Percentiles rank a stretch among this genome's conserved stretches.
Conservation (phyloP, 1,140 invertebrate genomes). For the Chironomus tepperi region DNA sequence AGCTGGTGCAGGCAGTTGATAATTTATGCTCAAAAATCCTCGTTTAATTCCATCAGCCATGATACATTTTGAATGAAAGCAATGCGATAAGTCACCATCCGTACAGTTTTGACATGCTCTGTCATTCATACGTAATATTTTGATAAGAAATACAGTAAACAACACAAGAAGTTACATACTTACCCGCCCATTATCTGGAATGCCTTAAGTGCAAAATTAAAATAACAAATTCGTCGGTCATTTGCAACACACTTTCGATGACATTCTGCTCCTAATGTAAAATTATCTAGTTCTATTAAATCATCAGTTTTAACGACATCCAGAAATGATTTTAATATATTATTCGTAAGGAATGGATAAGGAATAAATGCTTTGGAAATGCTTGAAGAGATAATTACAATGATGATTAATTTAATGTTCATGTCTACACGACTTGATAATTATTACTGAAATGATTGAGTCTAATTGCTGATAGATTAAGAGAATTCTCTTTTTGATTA, state of each 20-base stretch:
- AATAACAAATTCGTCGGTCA: slow-evolving; percentile 38
- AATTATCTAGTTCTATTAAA: background rate
- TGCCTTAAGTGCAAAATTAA: slow-evolving; percentile 42
- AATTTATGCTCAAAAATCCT: slow-evolving; percentile 47
- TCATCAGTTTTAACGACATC: background rate
- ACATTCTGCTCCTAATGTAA: slow-evolving; percentile 26
- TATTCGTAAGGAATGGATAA: background rate
- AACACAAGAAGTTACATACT: slow-evolving; percentile 25
- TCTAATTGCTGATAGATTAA: background rate
- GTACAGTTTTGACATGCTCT: background rate
- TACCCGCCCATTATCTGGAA: slow-evolving; percentile 41
- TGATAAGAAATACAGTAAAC: background rate
- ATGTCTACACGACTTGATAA: background rate
- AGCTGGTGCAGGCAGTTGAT: slow-evolving; percentile 49
- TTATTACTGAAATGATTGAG: background rate
- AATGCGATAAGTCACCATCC: slow-evolving; percentile 32
- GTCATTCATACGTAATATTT: background rate
- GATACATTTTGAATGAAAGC: slow-evolving; percentile 46
- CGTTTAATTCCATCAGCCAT: slow-evolving; percentile 47
- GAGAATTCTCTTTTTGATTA: too few species aligned
- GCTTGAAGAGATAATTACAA: background rate
- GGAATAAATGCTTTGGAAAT: background rate
- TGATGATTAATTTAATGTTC: background rate
- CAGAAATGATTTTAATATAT: background rate
- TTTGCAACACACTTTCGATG: slow-evolving; percentile 27